Evolutionary conservation across 2,113 vertebrate genomes (phyloP).

Genomic region (Verasper variegatus): DNA sequence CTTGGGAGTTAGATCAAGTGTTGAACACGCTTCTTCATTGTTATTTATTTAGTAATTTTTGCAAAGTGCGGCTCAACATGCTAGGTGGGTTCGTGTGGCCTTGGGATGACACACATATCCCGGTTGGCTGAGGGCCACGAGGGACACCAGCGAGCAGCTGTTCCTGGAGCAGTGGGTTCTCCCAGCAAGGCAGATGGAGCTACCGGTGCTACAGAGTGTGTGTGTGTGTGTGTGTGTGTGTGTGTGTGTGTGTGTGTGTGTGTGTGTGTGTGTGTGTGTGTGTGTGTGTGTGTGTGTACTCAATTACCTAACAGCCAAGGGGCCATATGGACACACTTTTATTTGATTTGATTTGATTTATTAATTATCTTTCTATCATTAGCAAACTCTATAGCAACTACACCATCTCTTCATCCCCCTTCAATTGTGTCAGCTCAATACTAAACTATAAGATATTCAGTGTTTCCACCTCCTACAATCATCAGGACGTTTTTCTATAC

Average conservation of each 20-base stretch:
- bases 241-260: slow-evolving; percentile 26
- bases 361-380: slow-evolving; percentile 31
- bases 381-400: slow-evolving; percentile 15
- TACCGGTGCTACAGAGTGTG: slow-evolving; percentile 31
- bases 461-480: background rate
- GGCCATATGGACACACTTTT: slow-evolving; percentile 59
- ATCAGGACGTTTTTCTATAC: background rate
- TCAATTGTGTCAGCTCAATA: slow-evolving; percentile 1
- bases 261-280: slow-evolving; percentile 8
- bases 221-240: background rate
- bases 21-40: slow-evolving; percentile 50
- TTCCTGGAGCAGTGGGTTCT: slow-evolving; percentile 60
- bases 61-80: slow-evolving; percentile 19
- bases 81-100: slow-evolving; percentile 56
- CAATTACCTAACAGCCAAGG: slow-evolving; percentile 47
- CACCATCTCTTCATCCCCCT: background rate
- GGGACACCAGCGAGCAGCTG: slow-evolving; percentile 71
- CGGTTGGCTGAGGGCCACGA: slow-evolving; percentile 51
- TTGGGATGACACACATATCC: slow-evolving; percentile 51
- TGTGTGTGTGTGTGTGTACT: slow-evolving; percentile 26
- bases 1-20: slow-evolving; percentile 38
- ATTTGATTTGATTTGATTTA: no score
- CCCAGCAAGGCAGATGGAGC: slow-evolving; percentile 59
- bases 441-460: slow-evolving; percentile 1
- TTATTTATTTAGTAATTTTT: slow-evolving; percentile 58